phyloP scores from a whole-genome alignment of 2,888 invertebrate genomes.

The Dorcus hopei region DNA sequence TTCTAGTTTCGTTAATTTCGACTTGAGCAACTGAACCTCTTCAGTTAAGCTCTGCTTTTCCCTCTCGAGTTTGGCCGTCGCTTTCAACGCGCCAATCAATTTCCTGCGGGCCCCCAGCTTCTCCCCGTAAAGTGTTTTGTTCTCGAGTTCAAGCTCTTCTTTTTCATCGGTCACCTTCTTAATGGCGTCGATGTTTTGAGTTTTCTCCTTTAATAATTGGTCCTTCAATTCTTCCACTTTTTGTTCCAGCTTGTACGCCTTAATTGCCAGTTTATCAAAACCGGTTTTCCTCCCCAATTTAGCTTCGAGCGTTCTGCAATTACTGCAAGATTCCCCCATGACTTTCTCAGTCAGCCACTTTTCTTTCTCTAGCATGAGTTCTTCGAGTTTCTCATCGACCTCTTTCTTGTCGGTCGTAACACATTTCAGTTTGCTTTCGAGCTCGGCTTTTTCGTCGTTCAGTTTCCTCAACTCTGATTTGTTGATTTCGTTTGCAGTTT shows the following conservation, averaged over 20 bases:
- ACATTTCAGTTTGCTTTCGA: neutral
- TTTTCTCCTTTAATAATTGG: neutral
- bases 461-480: neutral
- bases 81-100: no score
- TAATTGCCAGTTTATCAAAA: constrained; percentile 4
- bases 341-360: constrained; percentile 8
- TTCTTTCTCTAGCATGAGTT: constrained; percentile 10
- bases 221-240: constrained; percentile 5
- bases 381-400: constrained; percentile 5
- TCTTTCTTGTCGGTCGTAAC: neutral
- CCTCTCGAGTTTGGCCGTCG: no score
- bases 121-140: neutral
- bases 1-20: no score
- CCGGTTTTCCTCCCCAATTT: neutral
- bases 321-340: neutral
- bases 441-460: neutral
- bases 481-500: constrained; percentile 2
- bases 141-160: neutral
- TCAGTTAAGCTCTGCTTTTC: no score
- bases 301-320: neutral
- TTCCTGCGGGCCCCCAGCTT: no score
- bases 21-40: no score
- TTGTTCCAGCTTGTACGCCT: constrained; percentile 5
- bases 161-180: constrained; percentile 6
- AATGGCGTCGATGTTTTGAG: neutral